Conservation (phyloP, 2,888 invertebrate genomes). For the Dascillus cervinus region DNA sequence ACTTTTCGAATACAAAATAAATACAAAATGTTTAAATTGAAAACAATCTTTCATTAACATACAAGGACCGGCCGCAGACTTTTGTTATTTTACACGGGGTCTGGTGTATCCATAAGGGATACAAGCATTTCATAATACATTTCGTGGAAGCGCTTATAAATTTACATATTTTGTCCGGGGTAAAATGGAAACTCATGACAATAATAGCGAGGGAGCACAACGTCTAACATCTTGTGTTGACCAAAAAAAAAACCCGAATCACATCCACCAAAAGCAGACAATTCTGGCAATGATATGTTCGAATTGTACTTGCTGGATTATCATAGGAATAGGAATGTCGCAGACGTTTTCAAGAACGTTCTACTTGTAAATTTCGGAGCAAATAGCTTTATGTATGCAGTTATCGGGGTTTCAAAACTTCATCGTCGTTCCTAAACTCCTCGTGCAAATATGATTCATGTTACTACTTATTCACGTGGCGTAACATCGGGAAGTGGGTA, state of each 20-base stretch:
- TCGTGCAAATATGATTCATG: slow-evolving; percentile 18
- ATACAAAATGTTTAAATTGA: too few relatives aligned
- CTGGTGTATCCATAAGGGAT: slow-evolving; percentile 7
- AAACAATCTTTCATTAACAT: too few relatives aligned
- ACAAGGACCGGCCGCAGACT: background rate
- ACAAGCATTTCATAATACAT: slow-evolving; percentile 16
- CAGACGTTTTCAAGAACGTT: slow-evolving; percentile 21
- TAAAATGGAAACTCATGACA: too few relatives aligned
- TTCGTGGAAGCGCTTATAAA: slow-evolving; percentile 14
- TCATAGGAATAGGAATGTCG: slow-evolving; percentile 23
- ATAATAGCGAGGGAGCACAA: too few relatives aligned
- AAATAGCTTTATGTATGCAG: slow-evolving; percentile 22
- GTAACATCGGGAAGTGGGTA: slow-evolving; percentile 18
- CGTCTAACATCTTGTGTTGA: too few relatives aligned
- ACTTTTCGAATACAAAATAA: too few relatives aligned
- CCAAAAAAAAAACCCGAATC: too few relatives aligned
- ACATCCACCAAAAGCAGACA: too few relatives aligned
- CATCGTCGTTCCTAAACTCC: too few relatives aligned
- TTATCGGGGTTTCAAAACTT: slow-evolving; percentile 18
- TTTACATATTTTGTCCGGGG: slow-evolving; percentile 16
- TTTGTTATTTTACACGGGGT: slow-evolving; percentile 15
- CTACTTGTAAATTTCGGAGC: slow-evolving; percentile 23
- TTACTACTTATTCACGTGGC: slow-evolving; percentile 15
- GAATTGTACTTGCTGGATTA: slow-evolving; percentile 17
- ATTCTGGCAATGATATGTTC: slow-evolving; percentile 15